phyloP scores from a whole-genome alignment of 2,888 invertebrate genomes.

The Nymphalis urticae region DNA sequence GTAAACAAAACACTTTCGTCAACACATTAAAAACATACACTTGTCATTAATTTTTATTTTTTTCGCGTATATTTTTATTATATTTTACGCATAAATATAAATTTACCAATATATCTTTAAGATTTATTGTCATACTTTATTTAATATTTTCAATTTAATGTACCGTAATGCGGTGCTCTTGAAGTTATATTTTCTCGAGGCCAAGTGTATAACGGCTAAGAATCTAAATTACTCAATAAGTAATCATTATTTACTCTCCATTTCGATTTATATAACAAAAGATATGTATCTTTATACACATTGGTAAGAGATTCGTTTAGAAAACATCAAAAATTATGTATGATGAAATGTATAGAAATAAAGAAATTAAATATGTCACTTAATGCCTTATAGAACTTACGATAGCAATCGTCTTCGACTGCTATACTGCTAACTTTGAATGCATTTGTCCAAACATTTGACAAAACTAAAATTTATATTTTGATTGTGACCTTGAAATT shows the following conservation, averaged over 20 bases:
- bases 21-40: neutral
- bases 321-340: too few species aligned
- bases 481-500: too few species aligned
- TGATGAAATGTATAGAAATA: too few species aligned
- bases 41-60: neutral
- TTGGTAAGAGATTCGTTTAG: too few species aligned
- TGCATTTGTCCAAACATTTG: too few species aligned
- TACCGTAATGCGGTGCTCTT: constrained; percentile 1
- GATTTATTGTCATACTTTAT: neutral
- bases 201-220: constrained; percentile 4
- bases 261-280: neutral
- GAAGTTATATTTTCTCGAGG: neutral
- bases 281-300: neutral
- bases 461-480: too few species aligned
- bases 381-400: too few species aligned
- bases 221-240: neutral
- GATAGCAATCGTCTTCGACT: too few species aligned
- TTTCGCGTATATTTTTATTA: neutral
- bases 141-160: neutral
- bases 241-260: neutral
- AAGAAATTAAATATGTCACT: too few species aligned
- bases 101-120: neutral
- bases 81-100: neutral
- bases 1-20: constrained; percentile 18
- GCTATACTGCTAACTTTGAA: too few species aligned